These are phyloP conservation scores for Anoplolepis gracilipes DNA, from an alignment of 1,140 invertebrate species.

Conservation along the genomic window DNA sequence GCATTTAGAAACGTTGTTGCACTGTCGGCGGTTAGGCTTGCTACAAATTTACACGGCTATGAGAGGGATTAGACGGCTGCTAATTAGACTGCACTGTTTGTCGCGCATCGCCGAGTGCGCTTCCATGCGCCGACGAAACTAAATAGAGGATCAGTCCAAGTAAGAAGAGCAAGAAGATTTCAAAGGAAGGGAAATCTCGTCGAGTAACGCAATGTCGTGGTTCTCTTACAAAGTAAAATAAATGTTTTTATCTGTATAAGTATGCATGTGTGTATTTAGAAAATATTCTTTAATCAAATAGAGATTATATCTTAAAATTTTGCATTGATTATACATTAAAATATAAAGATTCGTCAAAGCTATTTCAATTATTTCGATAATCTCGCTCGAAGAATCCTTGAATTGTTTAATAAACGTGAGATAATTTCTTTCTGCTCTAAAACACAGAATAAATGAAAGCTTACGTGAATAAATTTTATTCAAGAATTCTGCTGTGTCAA, in stretches of 20 bases:
- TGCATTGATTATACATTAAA: neutral
- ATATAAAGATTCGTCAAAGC: neutral
- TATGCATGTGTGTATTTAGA: neutral
- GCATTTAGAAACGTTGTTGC: slow-evolving; percentile 47
- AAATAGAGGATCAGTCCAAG: slow-evolving; percentile 73
- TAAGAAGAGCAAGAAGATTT: slow-evolving; percentile 36
- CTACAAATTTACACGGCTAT: slow-evolving; percentile 75
- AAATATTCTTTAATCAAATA: neutral
- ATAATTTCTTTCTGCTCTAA: neutral
- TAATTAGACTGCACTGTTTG: slow-evolving; percentile 82
- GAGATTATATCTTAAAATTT: neutral
- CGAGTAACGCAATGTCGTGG: neutral
- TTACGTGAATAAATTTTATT: neutral
- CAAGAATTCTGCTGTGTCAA: slow-evolving; percentile 18
- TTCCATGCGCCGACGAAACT: slow-evolving; percentile 75
- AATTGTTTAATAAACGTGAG: slow-evolving; percentile 6
- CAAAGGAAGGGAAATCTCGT: slow-evolving; percentile 23
- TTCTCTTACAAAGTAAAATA: neutral
- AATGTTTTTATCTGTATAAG: neutral
- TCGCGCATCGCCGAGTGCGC: slow-evolving; percentile 67
- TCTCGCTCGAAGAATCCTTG: neutral
- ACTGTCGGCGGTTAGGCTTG: slow-evolving; percentile 76
- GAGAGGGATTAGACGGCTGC: slow-evolving; percentile 77
- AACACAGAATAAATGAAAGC: neutral
- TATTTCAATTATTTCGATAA: neutral